phyloP scores from a whole-genome alignment of 2,797 vertebrate species.

The Phoxinus dragarum region DNA sequence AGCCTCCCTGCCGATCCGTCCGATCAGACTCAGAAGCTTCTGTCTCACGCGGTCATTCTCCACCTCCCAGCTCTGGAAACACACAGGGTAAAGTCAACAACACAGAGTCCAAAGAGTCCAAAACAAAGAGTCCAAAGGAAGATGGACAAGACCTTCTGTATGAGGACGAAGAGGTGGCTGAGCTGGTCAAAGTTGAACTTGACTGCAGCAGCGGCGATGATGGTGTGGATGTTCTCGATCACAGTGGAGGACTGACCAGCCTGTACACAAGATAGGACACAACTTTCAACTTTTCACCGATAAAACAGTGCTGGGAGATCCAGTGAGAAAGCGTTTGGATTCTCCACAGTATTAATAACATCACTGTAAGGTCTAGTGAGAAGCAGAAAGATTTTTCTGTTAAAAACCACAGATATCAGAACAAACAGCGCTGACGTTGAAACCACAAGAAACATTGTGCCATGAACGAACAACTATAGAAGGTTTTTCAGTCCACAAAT shows the following conservation, averaged over 20 bases:
- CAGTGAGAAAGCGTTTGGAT: no score
- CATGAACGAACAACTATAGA: no score
- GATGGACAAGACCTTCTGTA: conserved; percentile 87
- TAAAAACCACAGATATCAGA: no score
- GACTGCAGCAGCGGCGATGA: conserved; percentile 96
- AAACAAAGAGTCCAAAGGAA: background rate
- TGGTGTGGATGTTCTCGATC: conserved; percentile 98
- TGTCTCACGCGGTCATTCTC: conserved; percentile 95
- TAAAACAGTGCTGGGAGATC: background rate
- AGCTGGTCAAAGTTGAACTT: conserved; percentile 98
- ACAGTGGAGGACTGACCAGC: conserved; percentile 97
- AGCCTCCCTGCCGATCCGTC: conserved; percentile 94
- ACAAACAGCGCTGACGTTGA: no score
- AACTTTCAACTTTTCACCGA: background rate
- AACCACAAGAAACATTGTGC: no score
- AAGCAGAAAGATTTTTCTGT: no score
- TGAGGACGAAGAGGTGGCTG: conserved; percentile 95
- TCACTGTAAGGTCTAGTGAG: no score
- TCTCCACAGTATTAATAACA: no score
- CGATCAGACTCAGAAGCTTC: conserved; percentile 95
- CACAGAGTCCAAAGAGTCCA: background rate
- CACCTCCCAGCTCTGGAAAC: conserved; percentile 92
- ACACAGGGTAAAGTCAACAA: background rate
- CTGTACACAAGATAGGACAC: conserved; percentile 68
- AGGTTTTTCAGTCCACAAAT: no score